Evolutionary conservation across 2,888 invertebrate species (phyloP).

Genomic region (Eremobia ochroleuca): DNA sequence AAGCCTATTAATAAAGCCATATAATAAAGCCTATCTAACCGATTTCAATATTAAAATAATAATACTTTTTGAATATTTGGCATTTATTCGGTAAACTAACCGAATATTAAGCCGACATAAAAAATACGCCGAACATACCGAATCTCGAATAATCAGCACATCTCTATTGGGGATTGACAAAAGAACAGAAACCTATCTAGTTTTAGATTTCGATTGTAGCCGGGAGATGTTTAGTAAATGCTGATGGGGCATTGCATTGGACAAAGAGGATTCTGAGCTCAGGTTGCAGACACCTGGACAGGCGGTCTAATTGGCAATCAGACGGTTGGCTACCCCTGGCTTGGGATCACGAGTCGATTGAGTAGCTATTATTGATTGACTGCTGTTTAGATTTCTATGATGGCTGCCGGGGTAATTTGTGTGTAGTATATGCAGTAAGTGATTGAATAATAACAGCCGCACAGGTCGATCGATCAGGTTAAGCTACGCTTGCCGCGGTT

Average conservation of each 20-base stretch:
- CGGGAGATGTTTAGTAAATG: slow-evolving; percentile 72
- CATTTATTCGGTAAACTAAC: background rate
- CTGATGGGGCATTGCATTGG: slow-evolving; percentile 73
- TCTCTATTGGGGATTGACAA: slow-evolving; percentile 12
- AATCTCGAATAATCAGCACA: background rate
- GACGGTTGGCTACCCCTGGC: slow-evolving; percentile 74
- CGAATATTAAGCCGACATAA: background rate
- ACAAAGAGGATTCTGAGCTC: slow-evolving; percentile 70
- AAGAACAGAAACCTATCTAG: slow-evolving; percentile 56
- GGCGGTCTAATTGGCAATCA: slow-evolving; percentile 80
- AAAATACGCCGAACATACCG: background rate
- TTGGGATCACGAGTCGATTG: slow-evolving; percentile 54
- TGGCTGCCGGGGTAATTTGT: slow-evolving; percentile 7
- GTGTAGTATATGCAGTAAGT: background rate
- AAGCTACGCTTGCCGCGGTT: too few species aligned
- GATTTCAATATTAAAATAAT: background rate
- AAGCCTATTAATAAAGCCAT: too few species aligned
- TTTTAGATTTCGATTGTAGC: slow-evolving; percentile 68
- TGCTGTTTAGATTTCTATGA: slow-evolving; percentile 37
- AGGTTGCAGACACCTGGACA: slow-evolving; percentile 74
- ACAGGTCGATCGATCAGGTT: too few species aligned
- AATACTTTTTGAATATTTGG: background rate
- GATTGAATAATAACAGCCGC: too few species aligned
- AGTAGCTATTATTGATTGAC: slow-evolving; percentile 52
- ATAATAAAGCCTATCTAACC: background rate